Base-by-base conservation (phyloP, 1,140 invertebrate genomes). In the Macrocentrus cingulum region DNA sequence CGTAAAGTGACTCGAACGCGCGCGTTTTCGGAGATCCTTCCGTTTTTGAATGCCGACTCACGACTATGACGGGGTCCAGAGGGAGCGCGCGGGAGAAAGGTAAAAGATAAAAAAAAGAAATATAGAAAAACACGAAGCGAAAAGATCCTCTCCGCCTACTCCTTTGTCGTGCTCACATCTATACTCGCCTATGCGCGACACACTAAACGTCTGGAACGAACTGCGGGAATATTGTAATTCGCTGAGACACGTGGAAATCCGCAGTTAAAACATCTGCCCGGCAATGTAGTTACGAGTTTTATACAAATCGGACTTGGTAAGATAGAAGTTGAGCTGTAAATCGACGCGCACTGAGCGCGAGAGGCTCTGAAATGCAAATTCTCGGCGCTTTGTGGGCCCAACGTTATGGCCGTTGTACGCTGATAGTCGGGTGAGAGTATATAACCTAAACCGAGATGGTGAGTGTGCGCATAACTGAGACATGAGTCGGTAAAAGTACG, bases 1-100 rank as follows among this genome's bases (percentile, higher is more conserved):
- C 64, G 62, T 65, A 66, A 66, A 68, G 64, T 66, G 63, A 69
- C 66, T 74, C 62, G 63, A 66, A 71, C 69, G 56, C 62, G 59
- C 59, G 51, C 52, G 62, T 62, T 67, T 67, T 62, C 61, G 61
- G 53, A 65, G 41, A 42, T 49, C 61, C 55, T 56, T 50, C 42
- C 48, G 22, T 55, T 42, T 36, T 13, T 13, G 54, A 62, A 53
- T 62, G 61, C 58, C 64, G 61, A 66, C 60, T 61, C 61, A 63
- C 60, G 56, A 64, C 66, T 56, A n/a, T n/a, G n/a, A n/a, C n/a
- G 56, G 61, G 54, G 56, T 61, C 34, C 15, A n/a, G 44, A 49
- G 45, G 49, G 61, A 48, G 45, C 51, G 39, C 44, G 55, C 48
- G 42, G 22, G 32, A 32, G 56, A 56, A 15, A 34, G 22, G 11